Evolutionary conservation across 1,140 invertebrate genomes (phyloP).

Genomic region (Drosophila novamexicana): DNA sequence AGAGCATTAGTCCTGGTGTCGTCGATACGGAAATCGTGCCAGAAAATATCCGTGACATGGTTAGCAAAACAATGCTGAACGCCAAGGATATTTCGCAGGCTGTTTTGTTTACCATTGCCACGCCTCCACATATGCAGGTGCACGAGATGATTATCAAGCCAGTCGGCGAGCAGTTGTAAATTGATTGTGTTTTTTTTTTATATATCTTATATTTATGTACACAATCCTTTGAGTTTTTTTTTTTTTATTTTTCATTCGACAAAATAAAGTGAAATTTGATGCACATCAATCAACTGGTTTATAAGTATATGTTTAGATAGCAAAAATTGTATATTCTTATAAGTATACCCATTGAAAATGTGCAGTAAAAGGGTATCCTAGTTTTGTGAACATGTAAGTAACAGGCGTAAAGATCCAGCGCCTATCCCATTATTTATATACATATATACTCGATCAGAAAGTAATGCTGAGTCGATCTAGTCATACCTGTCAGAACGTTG

Average conservation of each 20-base stretch:
- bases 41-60: constrained; percentile 40
- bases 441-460: too few relatives aligned
- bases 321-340: background rate
- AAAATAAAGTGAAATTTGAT: constrained; percentile 17
- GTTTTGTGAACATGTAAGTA: too few relatives aligned
- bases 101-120: constrained; percentile 85
- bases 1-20: constrained; percentile 87
- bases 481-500: too few relatives aligned
- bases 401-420: too few relatives aligned
- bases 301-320: background rate
- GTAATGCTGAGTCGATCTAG: too few relatives aligned
- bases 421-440: too few relatives aligned
- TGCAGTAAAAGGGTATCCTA: too few relatives aligned
- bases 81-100: constrained; percentile 86
- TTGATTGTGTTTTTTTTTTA: background rate
- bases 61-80: constrained; percentile 59
- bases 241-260: constrained; percentile 2
- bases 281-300: constrained; percentile 18
- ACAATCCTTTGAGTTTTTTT: background rate
- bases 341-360: too few relatives aligned
- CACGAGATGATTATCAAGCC: constrained; percentile 77
- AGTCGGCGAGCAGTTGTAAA: constrained; percentile 64
- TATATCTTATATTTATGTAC: background rate
- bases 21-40: constrained; percentile 86
- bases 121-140: constrained; percentile 85